These are phyloP conservation scores for Watsonalla binaria DNA, from an alignment of 2,888 invertebrate genomes.

Conservation along the genomic window DNA sequence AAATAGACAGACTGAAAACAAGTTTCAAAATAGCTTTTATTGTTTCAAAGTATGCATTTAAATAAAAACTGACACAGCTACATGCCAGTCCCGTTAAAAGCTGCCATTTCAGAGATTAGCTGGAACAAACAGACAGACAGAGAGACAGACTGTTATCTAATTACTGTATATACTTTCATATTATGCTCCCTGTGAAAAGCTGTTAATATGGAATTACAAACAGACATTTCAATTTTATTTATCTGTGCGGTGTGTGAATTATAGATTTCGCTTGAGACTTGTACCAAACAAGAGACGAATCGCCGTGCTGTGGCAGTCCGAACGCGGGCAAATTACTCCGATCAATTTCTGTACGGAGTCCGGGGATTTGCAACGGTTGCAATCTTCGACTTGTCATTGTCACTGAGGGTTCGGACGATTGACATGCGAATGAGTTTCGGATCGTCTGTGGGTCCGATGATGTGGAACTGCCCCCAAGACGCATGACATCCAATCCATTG, in stretches of 20 bases:
- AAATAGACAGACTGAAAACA: no score
- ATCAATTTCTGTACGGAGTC: constrained; percentile 56
- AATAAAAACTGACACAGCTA: neutral
- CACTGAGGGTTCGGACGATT: constrained; percentile 27
- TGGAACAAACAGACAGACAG: no score
- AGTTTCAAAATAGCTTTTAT: no score
- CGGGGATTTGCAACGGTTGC: constrained; percentile 58
- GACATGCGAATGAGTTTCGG: constrained; percentile 20
- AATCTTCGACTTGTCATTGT: constrained; percentile 73
- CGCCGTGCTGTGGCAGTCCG: constrained; percentile 36
- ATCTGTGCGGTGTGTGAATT: neutral
- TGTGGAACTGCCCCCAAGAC: constrained; percentile 10
- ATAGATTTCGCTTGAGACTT: neutral
- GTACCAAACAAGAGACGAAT: constrained; percentile 35
- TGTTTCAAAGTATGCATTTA: no score
- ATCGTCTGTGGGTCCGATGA: constrained; percentile 12
- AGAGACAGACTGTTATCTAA: no score
- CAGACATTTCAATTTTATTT: no score
- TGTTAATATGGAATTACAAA: no score
- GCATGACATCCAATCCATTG: neutral
- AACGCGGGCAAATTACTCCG: constrained; percentile 62
- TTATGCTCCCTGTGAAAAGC: no score
- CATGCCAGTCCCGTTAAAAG: neutral
- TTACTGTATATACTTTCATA: no score
- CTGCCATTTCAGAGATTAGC: neutral